Conservation (phyloP, 64 coral and sea anemone genomes). For the Porites australiensis region DNA sequence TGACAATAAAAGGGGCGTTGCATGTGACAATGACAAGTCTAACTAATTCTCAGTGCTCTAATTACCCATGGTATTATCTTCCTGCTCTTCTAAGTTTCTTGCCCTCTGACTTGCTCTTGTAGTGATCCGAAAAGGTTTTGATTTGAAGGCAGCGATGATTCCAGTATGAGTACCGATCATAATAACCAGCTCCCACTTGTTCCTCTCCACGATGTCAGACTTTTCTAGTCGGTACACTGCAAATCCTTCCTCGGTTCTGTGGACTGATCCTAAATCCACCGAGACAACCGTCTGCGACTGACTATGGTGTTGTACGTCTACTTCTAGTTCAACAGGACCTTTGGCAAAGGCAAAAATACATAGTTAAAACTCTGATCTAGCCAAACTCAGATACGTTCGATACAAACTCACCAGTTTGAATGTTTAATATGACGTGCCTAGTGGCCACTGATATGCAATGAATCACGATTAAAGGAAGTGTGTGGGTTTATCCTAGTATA, state of each 20-base stretch:
- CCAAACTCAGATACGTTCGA: too few species aligned
- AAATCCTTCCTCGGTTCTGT: slow-evolving; percentile 48
- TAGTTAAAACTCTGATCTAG: neutral
- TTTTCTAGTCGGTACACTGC: slow-evolving; percentile 66
- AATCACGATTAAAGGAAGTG: too few species aligned
- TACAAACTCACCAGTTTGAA: too few species aligned
- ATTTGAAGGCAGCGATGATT: slow-evolving; percentile 50
- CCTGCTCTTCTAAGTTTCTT: neutral
- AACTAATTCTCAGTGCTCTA: too few species aligned
- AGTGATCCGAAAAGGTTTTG: slow-evolving; percentile 67
- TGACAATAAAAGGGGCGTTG: too few species aligned
- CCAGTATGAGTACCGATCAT: slow-evolving; percentile 53
- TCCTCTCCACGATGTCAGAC: slow-evolving; percentile 53
- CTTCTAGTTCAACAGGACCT: slow-evolving; percentile 31
- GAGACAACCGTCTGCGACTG: slow-evolving; percentile 27
- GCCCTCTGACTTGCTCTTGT: slow-evolving; percentile 40
- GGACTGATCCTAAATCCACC: slow-evolving; percentile 62
- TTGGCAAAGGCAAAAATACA: neutral
- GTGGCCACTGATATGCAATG: too few species aligned
- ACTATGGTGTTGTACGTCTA: neutral
- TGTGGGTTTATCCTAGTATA: too few species aligned
- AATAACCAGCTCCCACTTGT: slow-evolving; percentile 72
- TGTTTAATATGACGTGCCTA: too few species aligned
- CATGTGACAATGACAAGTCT: too few species aligned
- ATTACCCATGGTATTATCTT: slow-evolving; percentile 5